phyloP scores from a whole-genome alignment of 1,140 invertebrate genomes.

The Bombus waltoni region DNA sequence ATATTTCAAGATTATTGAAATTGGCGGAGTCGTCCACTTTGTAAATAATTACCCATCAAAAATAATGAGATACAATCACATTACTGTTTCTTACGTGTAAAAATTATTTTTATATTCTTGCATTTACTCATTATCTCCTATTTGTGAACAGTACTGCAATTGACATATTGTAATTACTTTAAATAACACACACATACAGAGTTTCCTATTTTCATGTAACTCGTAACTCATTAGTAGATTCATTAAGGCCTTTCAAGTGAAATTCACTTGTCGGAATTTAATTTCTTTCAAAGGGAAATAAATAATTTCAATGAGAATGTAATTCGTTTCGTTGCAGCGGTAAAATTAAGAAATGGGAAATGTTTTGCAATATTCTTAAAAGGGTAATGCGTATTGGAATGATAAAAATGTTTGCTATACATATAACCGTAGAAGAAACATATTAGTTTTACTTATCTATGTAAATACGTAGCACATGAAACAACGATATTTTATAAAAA shows the following conservation, averaged over 20 bases:
- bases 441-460: no score
- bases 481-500: no score
- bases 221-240: background rate
- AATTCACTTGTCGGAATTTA: background rate
- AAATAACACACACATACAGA: background rate
- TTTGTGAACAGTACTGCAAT: background rate
- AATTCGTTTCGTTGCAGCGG: background rate
- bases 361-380: background rate
- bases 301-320: background rate
- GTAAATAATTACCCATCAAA: no score
- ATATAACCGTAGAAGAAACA: no score
- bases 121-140: background rate
- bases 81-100: no score
- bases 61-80: no score
- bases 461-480: no score
- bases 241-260: background rate
- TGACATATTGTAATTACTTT: background rate
- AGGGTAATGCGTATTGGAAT: background rate
- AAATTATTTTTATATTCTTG: no score
- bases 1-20: no score
- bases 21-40: no score
- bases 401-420: background rate
- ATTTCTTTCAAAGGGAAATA: background rate
- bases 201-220: background rate
- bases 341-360: background rate